Evolutionary conservation across 2,888 invertebrate species (phyloP).

Genomic region (Trachelus tabidus): DNA sequence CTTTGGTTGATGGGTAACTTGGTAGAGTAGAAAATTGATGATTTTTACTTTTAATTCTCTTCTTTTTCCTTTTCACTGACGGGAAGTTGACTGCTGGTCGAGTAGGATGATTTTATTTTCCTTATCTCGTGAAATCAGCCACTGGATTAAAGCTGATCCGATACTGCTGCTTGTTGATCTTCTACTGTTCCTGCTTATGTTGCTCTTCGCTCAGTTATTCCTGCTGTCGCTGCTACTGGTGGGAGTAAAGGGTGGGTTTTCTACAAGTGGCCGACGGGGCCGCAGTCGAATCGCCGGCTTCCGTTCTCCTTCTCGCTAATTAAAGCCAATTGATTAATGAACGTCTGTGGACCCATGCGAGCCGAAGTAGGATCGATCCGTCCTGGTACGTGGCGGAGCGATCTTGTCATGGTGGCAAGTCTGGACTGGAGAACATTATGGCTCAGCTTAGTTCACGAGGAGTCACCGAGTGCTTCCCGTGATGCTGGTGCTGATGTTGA

Average conservation of each 20-base stretch:
- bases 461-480: conserved; percentile 47
- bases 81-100: neutral
- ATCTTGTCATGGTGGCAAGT: neutral
- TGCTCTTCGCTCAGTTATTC: conserved; percentile 7
- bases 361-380: neutral
- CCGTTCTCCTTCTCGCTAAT: conserved; percentile 48
- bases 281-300: conserved; percentile 36
- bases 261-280: neutral
- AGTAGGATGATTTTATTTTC: neutral
- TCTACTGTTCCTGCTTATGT: neutral
- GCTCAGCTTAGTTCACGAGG: conserved; percentile 56
- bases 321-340: conserved; percentile 57
- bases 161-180: neutral
- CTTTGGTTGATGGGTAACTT: conserved; percentile 71
- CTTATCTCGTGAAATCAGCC: neutral
- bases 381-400: neutral
- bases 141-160: neutral
- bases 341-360: conserved; percentile 18
- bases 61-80: neutral
- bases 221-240: neutral
- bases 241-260: neutral
- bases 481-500: conserved; percentile 21
- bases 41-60: conserved; percentile 5
- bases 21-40: conserved; percentile 41
- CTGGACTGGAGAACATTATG: neutral